Conservation (phyloP, 2,113 vertebrate species). For the Vulpes vulpes region DNA sequence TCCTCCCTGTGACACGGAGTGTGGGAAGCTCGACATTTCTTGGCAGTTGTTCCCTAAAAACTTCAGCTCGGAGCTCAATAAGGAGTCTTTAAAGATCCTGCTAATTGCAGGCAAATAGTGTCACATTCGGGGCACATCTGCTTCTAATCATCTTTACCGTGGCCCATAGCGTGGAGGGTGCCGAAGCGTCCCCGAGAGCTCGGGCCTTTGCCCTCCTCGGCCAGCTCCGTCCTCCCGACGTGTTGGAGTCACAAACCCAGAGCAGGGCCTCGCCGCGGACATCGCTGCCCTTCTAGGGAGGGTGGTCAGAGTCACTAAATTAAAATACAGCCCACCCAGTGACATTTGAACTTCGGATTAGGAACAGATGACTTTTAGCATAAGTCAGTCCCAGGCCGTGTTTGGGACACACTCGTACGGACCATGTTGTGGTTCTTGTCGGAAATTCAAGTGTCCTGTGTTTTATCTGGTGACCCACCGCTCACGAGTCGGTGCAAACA, state of each 20-base stretch:
- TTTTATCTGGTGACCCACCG: background rate
- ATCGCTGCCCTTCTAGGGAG: background rate
- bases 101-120: constrained; percentile 19
- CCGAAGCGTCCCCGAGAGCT: constrained; percentile 1
- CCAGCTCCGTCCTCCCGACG: background rate
- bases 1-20: constrained; percentile 2
- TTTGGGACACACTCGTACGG: background rate
- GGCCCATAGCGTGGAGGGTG: background rate
- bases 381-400: background rate
- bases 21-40: constrained; percentile 58
- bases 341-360: background rate
- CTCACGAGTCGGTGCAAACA: background rate
- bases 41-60: constrained; percentile 52
- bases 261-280: background rate
- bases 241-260: background rate
- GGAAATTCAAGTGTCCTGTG: background rate
- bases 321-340: background rate
- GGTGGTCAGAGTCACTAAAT: background rate
- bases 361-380: background rate
- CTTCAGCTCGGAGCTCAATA: constrained; percentile 54
- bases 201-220: background rate
- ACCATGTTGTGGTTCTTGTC: background rate
- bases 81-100: constrained; percentile 40
- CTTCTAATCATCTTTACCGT: constrained; percentile 44
- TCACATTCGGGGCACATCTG: constrained; percentile 45